These are phyloP conservation scores for Tricholauxania praeusta DNA, from an alignment of 2,888 invertebrate genomes.

Conservation along the genomic window DNA sequence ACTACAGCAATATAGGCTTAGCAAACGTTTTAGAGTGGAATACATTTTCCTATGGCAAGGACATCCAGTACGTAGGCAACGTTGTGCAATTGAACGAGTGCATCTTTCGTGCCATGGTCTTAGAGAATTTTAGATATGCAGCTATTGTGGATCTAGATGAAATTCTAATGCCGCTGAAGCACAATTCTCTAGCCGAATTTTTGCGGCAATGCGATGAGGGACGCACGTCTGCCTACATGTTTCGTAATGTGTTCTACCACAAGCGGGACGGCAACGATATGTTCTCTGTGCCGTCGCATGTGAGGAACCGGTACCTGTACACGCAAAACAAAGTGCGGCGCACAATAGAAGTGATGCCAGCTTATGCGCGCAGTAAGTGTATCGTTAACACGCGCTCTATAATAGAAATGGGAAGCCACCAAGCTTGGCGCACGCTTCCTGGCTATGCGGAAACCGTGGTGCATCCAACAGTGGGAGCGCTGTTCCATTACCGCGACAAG, in stretches of 20 bases:
- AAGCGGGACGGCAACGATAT: constrained; percentile 68
- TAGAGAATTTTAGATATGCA: constrained; percentile 78
- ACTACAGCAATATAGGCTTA: constrained; percentile 60
- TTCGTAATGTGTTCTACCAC: constrained; percentile 70
- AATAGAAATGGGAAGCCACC: constrained; percentile 91
- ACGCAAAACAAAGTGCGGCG: constrained; percentile 66
- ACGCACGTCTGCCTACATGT: constrained; percentile 66
- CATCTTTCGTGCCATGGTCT: constrained; percentile 87
- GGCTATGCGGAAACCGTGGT: constrained; percentile 60
- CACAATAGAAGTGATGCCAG: constrained; percentile 64
- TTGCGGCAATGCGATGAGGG: constrained; percentile 60
- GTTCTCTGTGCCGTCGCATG: constrained; percentile 56
- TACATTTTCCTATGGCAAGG: constrained; percentile 55
- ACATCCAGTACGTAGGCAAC: constrained; percentile 76
- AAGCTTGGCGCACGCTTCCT: constrained; percentile 70
- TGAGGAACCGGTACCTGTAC: constrained; percentile 62
- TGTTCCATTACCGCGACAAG: constrained; percentile 65
- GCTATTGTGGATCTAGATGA: constrained; percentile 90
- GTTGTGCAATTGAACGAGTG: constrained; percentile 94
- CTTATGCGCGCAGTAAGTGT: constrained; percentile 89
- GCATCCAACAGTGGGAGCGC: constrained; percentile 59
- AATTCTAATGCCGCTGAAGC: constrained; percentile 83
- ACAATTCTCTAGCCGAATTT: constrained; percentile 74
- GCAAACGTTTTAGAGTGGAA: constrained; percentile 68
- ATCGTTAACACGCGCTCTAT: constrained; percentile 85